Evolutionary conservation across 2,797 vertebrate genomes (phyloP), one percentile per base, ranked within the genome.

Genomic region (Nyctibius grandis): DNA sequence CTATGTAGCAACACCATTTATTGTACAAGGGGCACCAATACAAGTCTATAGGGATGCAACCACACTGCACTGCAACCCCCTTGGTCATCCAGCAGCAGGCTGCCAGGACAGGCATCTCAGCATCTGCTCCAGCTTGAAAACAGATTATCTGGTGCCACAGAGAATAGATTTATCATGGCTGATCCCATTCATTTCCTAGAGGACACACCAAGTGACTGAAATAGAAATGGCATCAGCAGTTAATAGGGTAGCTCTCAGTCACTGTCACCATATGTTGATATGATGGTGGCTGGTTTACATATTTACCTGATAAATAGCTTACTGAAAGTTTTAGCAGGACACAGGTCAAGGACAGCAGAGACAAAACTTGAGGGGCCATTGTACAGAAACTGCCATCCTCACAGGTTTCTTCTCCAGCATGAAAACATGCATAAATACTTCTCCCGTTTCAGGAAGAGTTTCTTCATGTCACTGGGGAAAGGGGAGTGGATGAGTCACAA

Each of bases 151-250:
- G 31, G 59, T 80, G 90, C 54, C 59, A 77, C 50, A 65, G 59
- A 85, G 64, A 78, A 44, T 50, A 44, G 79, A 88, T 96, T 96
- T 97, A 76, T 93, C 22, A 29, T 42, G n/a, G 44, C 81, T 85
- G 69, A 95, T 95, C 76, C 67, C 53, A 48, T 85, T 91, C 34
- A 44, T 94, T 95, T 95, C 92, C 93, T 95, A 91, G 87, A 95
- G 54, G 68, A 91, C 45, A 59, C 11, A 60, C 53, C 91, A 85
- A 95, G 47, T 64, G 91, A 85, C 85, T 50, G 77, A 95, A 96
- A 96, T 96, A 96, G 94, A 96, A 97, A 97, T 28, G 48, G 56
- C 95, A 86, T 95, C 94, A 96, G 78, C 75, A 92, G 92, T 91
- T 95, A 95, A 78, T n/a, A 92, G 53, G 42, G 79, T 64, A 87